phyloP scores from a whole-genome alignment of 2,113 vertebrate genomes.

The Eupsittula cactorum region DNA sequence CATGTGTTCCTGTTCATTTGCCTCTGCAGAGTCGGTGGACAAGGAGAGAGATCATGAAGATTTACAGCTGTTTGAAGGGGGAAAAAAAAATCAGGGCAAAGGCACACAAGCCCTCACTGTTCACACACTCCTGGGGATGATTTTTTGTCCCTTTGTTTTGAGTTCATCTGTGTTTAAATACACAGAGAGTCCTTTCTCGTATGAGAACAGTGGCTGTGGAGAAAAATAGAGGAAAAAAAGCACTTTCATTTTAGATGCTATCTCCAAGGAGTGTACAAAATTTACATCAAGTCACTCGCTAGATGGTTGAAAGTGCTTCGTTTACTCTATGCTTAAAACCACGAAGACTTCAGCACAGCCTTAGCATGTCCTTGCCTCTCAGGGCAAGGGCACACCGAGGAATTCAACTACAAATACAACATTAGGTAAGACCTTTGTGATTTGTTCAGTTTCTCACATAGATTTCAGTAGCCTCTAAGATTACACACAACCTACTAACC shows the following conservation, averaged over 20 bases:
- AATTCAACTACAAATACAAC: background rate
- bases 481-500: background rate
- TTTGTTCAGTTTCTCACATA: background rate
- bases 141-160: slow-evolving; percentile 33
- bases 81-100: background rate
- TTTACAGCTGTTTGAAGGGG: background rate
- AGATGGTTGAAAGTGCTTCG: background rate
- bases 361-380: background rate
- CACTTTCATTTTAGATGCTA: slow-evolving; percentile 11
- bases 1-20: background rate
- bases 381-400: background rate
- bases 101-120: background rate
- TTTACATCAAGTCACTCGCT: background rate
- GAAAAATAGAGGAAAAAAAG: background rate
- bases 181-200: background rate
- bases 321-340: background rate
- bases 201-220: background rate
- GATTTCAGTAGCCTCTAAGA: background rate
- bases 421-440: background rate
- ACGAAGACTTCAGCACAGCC: background rate
- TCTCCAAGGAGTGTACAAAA: background rate
- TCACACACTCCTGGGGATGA: slow-evolving; percentile 1
- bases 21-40: background rate
- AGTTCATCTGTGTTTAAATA: slow-evolving; percentile 36
- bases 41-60: background rate